Percentiles rank a stretch among this genome's conserved stretches.
Conservation (phyloP, 2,113 vertebrate species). For the Podarcis muralis region DNA sequence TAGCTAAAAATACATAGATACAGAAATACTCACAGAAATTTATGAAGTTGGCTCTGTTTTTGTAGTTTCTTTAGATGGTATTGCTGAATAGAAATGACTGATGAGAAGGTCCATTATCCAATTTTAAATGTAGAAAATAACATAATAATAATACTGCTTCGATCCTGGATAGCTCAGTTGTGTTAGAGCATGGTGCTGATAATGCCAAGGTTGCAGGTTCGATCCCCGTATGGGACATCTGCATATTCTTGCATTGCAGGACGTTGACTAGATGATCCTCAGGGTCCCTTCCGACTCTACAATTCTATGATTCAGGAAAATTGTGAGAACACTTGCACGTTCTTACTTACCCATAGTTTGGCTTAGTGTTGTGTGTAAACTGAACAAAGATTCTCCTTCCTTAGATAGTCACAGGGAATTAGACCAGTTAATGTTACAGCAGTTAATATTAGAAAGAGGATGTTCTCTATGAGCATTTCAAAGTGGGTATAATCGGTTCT, state of each 20-base stretch:
- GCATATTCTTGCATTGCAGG: no score
- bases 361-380: no score
- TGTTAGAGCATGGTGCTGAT: no score
- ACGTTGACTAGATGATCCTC: no score
- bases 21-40: background rate
- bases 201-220: no score
- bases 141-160: no score
- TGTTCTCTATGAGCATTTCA: background rate
- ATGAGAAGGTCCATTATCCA: background rate
- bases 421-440: background rate
- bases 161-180: background rate
- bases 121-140: background rate
- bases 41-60: background rate
- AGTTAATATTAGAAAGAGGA: background rate
- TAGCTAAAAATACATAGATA: background rate
- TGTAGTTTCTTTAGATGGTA: background rate
- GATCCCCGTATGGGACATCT: no score
- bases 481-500: rapidly evolving
- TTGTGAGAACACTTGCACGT: no score
- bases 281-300: no score
- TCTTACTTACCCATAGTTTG: no score
- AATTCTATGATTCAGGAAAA: background rate
- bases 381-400: slow-evolving; percentile 18
- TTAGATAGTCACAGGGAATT: slow-evolving; percentile 12
- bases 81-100: background rate